These are phyloP conservation scores for Percina caprodes DNA, from an alignment of 2,113 vertebrate genomes.

Conservation along the genomic window DNA sequence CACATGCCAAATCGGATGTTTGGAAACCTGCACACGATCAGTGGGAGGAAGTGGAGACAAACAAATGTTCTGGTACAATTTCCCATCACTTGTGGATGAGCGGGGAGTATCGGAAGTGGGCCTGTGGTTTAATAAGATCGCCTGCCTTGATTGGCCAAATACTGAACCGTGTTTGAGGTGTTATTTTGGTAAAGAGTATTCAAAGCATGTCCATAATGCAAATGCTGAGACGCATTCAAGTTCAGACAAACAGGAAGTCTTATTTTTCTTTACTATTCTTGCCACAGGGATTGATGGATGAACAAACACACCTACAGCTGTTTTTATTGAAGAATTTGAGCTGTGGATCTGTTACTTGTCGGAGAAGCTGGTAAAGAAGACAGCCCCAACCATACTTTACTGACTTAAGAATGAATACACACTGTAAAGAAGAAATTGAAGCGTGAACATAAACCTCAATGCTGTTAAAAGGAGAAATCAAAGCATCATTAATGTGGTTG, in stretches of 20 bases:
- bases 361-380: background rate
- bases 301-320: background rate
- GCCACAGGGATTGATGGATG: no score
- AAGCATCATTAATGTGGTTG: background rate
- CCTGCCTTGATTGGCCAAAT: background rate
- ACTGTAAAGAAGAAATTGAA: background rate
- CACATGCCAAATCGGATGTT: no score
- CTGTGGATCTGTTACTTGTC: background rate
- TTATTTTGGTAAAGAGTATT: background rate
- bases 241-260: fast-evolving
- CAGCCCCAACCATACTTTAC: background rate
- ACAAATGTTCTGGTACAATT: background rate
- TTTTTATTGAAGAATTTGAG: background rate
- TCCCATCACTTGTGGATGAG: background rate
- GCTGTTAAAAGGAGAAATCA: background rate
- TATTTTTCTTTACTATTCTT: background rate
- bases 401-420: background rate
- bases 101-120: background rate
- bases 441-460: background rate
- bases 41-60: background rate
- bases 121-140: background rate
- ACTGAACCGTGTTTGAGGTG: background rate
- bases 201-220: background rate
- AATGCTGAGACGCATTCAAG: background rate
- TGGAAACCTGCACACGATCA: background rate